phyloP scores from a whole-genome alignment of 2,888 invertebrate genomes.

The Prenolepis imparis region DNA sequence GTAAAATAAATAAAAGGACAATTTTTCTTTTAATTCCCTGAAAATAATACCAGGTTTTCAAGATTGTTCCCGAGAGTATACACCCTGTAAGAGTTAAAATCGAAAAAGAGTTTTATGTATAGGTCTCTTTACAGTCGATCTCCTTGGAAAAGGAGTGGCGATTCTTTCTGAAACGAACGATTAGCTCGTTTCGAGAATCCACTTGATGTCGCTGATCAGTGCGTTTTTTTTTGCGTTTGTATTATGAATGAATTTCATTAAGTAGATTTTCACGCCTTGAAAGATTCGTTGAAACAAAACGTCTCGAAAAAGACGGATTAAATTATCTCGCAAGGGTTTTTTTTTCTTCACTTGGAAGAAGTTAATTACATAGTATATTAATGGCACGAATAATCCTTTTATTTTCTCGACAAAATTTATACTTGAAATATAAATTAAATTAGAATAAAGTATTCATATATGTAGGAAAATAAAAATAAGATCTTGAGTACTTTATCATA shows the following conservation, averaged over 20 bases:
- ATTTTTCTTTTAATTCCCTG: too few relatives aligned
- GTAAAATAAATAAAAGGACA: too few relatives aligned
- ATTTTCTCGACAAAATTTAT: constrained; percentile 5
- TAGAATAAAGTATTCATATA: neutral
- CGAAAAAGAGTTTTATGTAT: neutral
- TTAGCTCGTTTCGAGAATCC: constrained; percentile 10
- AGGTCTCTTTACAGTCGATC: neutral
- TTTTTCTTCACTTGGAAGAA: neutral
- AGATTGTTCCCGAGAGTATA: too few relatives aligned
- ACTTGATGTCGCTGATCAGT: constrained; percentile 53
- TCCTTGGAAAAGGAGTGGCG: neutral
- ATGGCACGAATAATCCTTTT: constrained; percentile 33
- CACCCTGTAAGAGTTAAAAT: constrained; percentile 31
- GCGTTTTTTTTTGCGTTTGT: constrained; percentile 64
- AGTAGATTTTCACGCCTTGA: constrained; percentile 29
- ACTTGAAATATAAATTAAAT: neutral
- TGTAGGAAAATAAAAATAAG: neutral
- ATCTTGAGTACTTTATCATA: neutral
- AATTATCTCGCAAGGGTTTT: constrained; percentile 32
- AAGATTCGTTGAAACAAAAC: constrained; percentile 20
- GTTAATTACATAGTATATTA: constrained; percentile 29
- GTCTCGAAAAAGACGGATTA: constrained; percentile 34
- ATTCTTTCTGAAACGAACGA: neutral
- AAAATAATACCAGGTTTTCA: too few relatives aligned
- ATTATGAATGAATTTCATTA: constrained; percentile 19